These are phyloP conservation scores for Psettodes erumei DNA, from an alignment of 2,113 vertebrate species.

Conservation along the genomic window DNA sequence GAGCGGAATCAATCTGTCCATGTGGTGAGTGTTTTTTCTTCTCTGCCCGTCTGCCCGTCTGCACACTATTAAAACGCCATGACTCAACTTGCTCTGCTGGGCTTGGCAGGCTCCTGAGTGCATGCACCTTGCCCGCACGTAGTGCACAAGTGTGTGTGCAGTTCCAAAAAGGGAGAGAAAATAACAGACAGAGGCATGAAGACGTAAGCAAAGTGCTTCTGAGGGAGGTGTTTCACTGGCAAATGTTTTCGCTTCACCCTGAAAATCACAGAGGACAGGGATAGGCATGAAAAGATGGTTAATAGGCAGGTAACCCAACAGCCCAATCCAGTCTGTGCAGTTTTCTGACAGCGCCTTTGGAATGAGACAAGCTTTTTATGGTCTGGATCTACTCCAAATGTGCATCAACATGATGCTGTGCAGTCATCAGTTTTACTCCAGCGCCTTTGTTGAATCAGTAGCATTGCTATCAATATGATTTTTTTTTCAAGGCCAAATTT, in stretches of 20 bases:
- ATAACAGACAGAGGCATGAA: background rate
- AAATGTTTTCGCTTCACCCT: background rate
- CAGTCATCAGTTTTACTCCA: background rate
- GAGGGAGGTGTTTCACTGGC: too few relatives aligned
- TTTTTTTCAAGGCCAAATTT: too few relatives aligned
- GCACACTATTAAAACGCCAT: conserved; percentile 65
- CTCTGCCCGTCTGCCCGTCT: background rate
- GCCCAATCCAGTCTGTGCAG: background rate
- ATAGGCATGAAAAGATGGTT: background rate
- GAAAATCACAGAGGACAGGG: background rate
- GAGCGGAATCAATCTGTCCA: conserved; percentile 90
- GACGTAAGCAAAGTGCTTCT: background rate
- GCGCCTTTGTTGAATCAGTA: background rate
- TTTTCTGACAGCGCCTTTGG: background rate
- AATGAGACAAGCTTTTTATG: background rate
- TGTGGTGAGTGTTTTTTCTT: conserved; percentile 87
- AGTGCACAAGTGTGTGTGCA: background rate
- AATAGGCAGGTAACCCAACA: background rate
- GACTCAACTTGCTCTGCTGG: conserved; percentile 43
- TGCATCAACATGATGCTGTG: background rate
- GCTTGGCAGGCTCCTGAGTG: conserved; percentile 45
- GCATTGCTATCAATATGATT: too few relatives aligned
- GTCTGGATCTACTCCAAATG: background rate
- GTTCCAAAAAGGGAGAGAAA: background rate
- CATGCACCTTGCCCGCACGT: background rate